Base-by-base conservation (phyloP, 2,113 vertebrate genomes). In the Sinocyclocheilus anophthalmus region DNA sequence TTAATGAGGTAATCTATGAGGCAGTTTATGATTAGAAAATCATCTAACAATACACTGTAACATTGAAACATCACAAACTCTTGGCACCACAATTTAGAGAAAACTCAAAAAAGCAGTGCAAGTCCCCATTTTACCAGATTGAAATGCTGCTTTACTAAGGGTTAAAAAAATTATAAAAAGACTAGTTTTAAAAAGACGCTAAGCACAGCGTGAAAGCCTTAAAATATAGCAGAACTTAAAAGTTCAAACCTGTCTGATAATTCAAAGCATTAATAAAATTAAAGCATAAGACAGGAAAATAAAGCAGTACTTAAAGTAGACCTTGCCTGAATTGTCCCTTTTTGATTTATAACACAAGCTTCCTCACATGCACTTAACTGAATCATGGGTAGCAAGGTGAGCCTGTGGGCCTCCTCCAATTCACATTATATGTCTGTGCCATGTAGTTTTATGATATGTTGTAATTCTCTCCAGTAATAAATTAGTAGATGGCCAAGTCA, bases 361-460 rank as follows among this genome's bases (percentile, higher is more conserved):
- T 79, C 76, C 24, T 57, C 18, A 3, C 39, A 48, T 57, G 69
- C 39, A n/a, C 24, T 59, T 75, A 81, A 86, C 59, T 72, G 67
- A 81, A 86, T 86, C 77, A 75, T 86, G n/a, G 18, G 37, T 81
- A 79, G 81, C 65, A 86, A 75, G 59, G 55, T 81, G 16, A 61
- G 42, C 83, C 69, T 81, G 18, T 18, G 53, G 67, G 33, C 42
- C 85, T 45, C 55, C 59, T 48, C 78, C 55, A 63, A 45, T 86
- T 79, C 77, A 75, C 85, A 69, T 86, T 86, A 81, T 63, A 61
- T 75, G 78, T 81, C 77, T 69, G 55, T 59, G 20, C 78, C 77
- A 81, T 81, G 78, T 55, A 26, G 39, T 13, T n/a, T 39, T 80
- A 69, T 42, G 63, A 59, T 73, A 57, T 42, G 76, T 67, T 63